Conservation (phyloP, 2,113 vertebrate species). For the Grus americana region DNA sequence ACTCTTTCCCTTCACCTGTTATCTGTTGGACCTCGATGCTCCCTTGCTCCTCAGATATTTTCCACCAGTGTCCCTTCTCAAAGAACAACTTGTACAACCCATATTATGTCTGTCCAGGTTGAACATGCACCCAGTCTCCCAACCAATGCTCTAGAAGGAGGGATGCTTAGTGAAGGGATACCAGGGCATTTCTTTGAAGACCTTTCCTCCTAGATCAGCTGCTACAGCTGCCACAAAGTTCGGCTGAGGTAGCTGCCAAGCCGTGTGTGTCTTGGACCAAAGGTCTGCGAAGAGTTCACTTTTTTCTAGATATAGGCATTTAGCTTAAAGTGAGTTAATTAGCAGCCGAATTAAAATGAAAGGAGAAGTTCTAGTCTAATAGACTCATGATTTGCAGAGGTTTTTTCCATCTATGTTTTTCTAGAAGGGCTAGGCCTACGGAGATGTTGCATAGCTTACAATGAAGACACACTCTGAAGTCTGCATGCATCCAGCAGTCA, state of each 20-base stretch:
- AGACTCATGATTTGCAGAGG: neutral
- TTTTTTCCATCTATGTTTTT: neutral
- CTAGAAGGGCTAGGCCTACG: neutral
- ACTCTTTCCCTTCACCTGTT: neutral
- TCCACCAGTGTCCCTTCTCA: neutral
- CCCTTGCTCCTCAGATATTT: neutral
- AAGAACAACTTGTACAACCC: neutral
- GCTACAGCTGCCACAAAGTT: neutral
- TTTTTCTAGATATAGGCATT: neutral
- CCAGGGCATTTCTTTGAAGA: neutral
- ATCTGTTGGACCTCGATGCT: fast-evolving
- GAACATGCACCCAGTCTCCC: neutral
- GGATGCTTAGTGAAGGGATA: neutral
- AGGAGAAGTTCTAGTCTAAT: neutral
- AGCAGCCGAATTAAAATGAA: neutral
- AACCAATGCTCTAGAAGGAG: fast-evolving
- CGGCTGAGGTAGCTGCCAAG: neutral
- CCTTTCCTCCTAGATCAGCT: neutral
- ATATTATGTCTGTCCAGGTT: neutral
- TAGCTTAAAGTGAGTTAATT: neutral
- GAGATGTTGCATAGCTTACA: neutral
- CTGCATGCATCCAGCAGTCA: neutral
- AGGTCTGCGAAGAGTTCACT: neutral
- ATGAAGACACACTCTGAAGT: neutral
- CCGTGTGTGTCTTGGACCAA: neutral